These are phyloP conservation scores for Lomographa bimaculata DNA, from an alignment of 2,888 invertebrate genomes.

Conservation along the genomic window DNA sequence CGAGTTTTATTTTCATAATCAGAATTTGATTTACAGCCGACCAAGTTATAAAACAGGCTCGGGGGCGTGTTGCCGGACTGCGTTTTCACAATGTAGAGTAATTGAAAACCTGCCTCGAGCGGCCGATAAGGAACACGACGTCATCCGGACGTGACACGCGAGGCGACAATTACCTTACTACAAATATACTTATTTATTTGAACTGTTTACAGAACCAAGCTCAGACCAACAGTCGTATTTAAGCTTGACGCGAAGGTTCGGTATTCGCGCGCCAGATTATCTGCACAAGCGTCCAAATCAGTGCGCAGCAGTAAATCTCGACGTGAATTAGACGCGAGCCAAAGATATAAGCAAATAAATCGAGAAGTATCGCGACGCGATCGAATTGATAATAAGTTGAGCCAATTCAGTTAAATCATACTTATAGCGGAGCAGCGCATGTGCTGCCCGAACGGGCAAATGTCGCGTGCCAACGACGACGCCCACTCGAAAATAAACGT, in stretches of 20 bases:
- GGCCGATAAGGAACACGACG: no score
- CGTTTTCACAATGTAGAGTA: constrained; percentile 55
- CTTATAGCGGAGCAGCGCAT: constrained; percentile 63
- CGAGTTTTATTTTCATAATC: constrained; percentile 67
- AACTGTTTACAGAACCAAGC: no score
- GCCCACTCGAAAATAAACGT: constrained; percentile 16
- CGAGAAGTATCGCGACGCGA: no score
- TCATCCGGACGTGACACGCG: no score
- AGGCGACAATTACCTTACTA: no score
- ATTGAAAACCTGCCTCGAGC: constrained; percentile 28
- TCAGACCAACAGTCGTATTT: no score
- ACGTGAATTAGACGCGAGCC: constrained; percentile 1
- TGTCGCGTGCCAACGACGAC: constrained; percentile 17
- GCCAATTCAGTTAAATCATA: constrained; percentile 57
- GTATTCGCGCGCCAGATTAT: not conserved
- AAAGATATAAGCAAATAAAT: no score
- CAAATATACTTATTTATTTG: no score
- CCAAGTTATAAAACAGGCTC: constrained; percentile 58
- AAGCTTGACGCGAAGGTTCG: not conserved
- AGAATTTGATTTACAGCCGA: constrained; percentile 71
- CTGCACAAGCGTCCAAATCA: not conserved
- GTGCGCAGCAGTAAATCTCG: constrained; percentile 2
- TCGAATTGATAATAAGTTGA: no score
- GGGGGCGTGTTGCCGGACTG: constrained; percentile 39
- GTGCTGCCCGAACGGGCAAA: constrained; percentile 35